A percentile compares a stretch with the other conserved stretches of the same genome.
phyloP scores from a whole-genome alignment of 30 jellyfish, hydroid and myxozoan species.

The Aurelia sp. region DNA sequence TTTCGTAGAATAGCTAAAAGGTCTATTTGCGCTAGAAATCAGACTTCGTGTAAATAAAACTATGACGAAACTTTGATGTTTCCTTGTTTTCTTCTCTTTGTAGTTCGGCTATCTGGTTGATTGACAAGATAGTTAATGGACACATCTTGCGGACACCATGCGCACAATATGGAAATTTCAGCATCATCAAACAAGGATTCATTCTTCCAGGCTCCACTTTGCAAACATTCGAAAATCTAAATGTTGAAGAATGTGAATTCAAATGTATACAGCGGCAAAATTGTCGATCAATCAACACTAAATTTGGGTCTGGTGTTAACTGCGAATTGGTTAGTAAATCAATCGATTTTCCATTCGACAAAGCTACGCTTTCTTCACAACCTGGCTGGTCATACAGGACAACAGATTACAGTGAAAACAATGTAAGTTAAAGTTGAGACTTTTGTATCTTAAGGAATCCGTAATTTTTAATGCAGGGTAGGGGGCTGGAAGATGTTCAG shows the following conservation, averaged over 20 bases:
- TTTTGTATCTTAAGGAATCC: neutral
- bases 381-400: constrained; percentile 43
- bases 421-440: constrained; percentile 6
- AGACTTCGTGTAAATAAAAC: no score
- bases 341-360: constrained; percentile 12
- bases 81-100: no score
- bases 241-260: constrained; percentile 23
- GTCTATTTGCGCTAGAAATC: no score
- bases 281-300: constrained; percentile 26
- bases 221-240: neutral
- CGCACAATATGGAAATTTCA: constrained; percentile 35
- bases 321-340: constrained; percentile 41
- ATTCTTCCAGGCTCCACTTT: constrained; percentile 7
- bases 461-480: no score
- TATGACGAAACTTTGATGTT: no score
- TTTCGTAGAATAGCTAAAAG: no score
- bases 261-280: neutral
- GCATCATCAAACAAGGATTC: constrained; percentile 9
- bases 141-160: constrained; percentile 36
- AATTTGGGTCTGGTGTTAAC: neutral
- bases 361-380: neutral
- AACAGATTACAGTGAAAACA: constrained; percentile 2
- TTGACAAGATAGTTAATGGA: neutral
- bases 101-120: no score
- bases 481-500: no score